Conservation (phyloP, 2,797 vertebrate species). For the Brachyrhaphis roseni region DNA sequence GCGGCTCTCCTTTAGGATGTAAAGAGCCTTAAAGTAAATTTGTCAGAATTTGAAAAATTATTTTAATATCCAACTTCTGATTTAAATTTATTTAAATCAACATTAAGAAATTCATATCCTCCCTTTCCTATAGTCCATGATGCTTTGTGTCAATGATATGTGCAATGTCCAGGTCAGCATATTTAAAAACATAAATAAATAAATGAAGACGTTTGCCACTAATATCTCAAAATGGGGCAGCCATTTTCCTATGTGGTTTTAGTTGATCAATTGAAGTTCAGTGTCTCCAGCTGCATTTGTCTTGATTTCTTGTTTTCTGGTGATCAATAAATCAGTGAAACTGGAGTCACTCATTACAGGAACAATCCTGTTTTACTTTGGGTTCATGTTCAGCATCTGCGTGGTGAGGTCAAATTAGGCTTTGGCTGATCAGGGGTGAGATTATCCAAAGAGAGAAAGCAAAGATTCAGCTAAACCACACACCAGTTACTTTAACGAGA, state of each 20-base stretch:
- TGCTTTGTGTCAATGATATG: background rate
- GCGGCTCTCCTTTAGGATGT: background rate
- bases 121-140: background rate
- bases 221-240: too few relatives aligned
- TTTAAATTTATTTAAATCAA: background rate
- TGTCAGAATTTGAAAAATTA: background rate
- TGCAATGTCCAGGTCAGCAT: background rate
- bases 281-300: background rate
- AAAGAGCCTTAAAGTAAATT: background rate
- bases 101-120: background rate
- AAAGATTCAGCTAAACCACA: too few relatives aligned
- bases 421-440: too few relatives aligned
- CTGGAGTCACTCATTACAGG: background rate
- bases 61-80: background rate
- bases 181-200: background rate
- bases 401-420: too few relatives aligned
- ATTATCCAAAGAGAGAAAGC: too few relatives aligned
- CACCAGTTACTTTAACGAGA: too few relatives aligned
- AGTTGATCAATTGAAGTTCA: background rate
- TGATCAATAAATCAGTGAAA: background rate
- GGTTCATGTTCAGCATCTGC: too few relatives aligned
- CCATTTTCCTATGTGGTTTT: background rate
- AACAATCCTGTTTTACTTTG: background rate
- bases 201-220: background rate
- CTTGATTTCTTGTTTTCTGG: background rate